Evolutionary conservation across 2,888 invertebrate genomes (phyloP).

Genomic region (Hydrotaea cyrtoneurina): DNA sequence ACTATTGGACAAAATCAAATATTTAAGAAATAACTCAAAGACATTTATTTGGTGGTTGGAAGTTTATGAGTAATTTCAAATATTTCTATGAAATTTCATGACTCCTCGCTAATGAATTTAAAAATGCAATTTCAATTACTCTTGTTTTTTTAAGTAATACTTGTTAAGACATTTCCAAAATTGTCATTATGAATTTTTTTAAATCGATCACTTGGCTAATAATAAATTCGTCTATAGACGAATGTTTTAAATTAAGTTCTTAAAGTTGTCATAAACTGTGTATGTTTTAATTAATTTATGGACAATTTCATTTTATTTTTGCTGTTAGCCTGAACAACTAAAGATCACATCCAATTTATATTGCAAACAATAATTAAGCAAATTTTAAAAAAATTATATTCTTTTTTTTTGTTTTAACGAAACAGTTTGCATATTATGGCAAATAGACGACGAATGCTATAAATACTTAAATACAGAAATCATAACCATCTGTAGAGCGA

Average conservation of each 20-base stretch:
- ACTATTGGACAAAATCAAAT: not conserved
- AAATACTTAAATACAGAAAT: constrained; percentile 26
- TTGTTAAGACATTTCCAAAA: not conserved
- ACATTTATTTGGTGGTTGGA: not conserved
- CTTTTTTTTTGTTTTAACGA: no score
- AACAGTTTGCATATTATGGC: not conserved
- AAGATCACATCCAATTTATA: not conserved
- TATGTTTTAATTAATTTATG: constrained; percentile 43
- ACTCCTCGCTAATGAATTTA: not conserved
- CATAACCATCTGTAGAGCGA: not conserved
- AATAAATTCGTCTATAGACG: not conserved
- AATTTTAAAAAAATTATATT: no score
- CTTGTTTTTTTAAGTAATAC: not conserved
- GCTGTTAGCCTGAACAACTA: not conserved
- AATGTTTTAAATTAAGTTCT: not conserved
- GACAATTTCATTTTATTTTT: constrained; percentile 16
- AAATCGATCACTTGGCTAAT: no score
- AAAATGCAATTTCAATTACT: not conserved
- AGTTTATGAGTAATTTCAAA: not conserved
- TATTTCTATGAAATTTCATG: not conserved
- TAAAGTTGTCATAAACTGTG: constrained; percentile 22
- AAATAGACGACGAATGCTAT: constrained; percentile 13
- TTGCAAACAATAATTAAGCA: not conserved
- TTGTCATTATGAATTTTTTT: no score
- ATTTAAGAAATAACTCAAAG: not conserved